Percentiles rank a stretch among this genome's conserved stretches.
These are phyloP conservation scores for Neodiprion virginianus DNA, from an alignment of 1,140 invertebrate genomes.

Conservation along the genomic window DNA sequence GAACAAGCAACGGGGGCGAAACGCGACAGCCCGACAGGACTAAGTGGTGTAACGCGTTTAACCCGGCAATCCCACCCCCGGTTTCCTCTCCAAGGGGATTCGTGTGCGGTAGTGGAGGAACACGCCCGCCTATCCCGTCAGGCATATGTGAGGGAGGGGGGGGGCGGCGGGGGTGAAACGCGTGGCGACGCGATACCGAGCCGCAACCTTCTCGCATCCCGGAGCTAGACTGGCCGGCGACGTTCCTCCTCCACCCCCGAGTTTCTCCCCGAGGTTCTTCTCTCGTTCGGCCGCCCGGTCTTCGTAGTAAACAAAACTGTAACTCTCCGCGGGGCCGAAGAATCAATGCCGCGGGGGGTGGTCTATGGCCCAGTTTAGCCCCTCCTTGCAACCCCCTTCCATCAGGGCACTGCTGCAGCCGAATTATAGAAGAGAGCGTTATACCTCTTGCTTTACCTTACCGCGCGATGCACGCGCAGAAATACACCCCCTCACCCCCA, in stretches of 20 bases:
- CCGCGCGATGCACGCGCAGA: too few species aligned
- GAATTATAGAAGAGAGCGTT: neutral
- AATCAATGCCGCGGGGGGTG: conserved; percentile 49
- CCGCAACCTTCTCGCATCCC: conserved; percentile 19
- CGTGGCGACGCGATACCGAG: conserved; percentile 19
- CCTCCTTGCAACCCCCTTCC: too few species aligned
- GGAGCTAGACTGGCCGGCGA: conserved; percentile 58
- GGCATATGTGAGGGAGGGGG: neutral
- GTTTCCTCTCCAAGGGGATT: too few species aligned
- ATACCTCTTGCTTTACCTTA: neutral
- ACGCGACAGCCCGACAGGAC: neutral
- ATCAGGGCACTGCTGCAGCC: too few species aligned
- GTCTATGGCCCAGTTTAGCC: too few species aligned
- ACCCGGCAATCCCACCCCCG: too few species aligned
- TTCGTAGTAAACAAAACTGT: conserved; percentile 62
- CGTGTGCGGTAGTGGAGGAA: too few species aligned
- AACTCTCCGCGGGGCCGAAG: conserved; percentile 56
- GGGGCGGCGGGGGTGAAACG: too few species aligned
- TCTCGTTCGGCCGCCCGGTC: conserved; percentile 35
- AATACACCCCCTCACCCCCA: neutral
- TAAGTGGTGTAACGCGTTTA: neutral
- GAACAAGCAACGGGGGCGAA: neutral
- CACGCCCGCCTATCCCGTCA: too few species aligned
- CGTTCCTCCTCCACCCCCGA: neutral
- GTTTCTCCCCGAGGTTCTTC: too few species aligned